phyloP scores from a whole-genome alignment of 2,113 vertebrate species.

The Talpa occidentalis region DNA sequence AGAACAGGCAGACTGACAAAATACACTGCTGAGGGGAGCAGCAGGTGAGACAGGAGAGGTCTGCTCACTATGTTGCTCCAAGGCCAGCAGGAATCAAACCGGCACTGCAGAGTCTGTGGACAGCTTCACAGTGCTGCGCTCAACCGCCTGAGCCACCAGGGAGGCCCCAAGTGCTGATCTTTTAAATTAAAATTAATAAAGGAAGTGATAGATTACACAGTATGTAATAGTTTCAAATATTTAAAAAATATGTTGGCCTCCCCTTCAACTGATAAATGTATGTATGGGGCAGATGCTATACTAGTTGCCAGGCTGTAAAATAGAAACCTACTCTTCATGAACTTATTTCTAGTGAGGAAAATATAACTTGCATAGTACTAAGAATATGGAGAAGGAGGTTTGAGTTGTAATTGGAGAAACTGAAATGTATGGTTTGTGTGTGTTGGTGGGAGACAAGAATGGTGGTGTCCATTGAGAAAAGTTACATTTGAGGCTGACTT shows the following conservation, averaged over 20 bases:
- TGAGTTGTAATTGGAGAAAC: not conserved
- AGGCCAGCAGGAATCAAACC: too few species aligned
- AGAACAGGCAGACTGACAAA: too few species aligned
- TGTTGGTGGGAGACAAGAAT: not conserved
- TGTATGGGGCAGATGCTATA: not conserved
- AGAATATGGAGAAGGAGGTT: not conserved
- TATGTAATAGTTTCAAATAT: not conserved
- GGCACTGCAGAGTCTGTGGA: too few species aligned
- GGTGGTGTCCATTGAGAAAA: not conserved
- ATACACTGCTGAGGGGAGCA: too few species aligned
- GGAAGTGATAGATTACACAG: not conserved
- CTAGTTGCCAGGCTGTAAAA: not conserved
- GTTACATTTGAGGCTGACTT: not conserved
- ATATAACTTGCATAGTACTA: not conserved
- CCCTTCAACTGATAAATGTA: not conserved
- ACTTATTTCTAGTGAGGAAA: not conserved
- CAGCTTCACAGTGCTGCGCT: too few species aligned
- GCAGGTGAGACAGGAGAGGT: too few species aligned
- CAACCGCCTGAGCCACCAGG: too few species aligned
- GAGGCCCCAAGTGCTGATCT: not conserved
- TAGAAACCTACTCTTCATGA: not conserved
- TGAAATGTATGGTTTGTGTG: not conserved
- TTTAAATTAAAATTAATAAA: not conserved
- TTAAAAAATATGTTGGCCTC: not conserved
- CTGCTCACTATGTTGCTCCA: too few species aligned